Percentiles rank a stretch among this genome's conserved stretches.
Evolutionary conservation across 2,797 vertebrate genomes (phyloP).

Genomic region (Typhlichthys subterraneus): DNA sequence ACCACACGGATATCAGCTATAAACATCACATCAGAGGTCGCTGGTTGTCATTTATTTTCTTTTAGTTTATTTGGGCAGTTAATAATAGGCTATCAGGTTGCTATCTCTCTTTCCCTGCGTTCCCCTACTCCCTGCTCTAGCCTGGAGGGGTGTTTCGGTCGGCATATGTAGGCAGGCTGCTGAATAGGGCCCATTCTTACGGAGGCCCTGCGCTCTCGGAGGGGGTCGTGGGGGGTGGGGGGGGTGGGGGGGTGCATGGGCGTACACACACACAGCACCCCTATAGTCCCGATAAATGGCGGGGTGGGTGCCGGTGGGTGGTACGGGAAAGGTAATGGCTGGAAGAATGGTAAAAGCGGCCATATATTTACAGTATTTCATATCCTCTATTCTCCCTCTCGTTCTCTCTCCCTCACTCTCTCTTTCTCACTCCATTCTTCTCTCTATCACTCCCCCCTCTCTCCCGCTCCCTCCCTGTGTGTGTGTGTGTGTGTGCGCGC

Average conservation of each 20-base stretch:
- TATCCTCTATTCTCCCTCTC: conserved; percentile 8
- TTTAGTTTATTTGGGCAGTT: conserved; percentile 80
- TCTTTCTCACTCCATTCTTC: conserved; percentile 23
- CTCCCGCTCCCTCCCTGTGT: conserved; percentile 2
- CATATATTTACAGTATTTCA: not conserved
- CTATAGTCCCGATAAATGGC: conserved; percentile 12
- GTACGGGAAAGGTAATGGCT: conserved; percentile 21
- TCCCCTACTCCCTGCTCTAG: conserved; percentile 63
- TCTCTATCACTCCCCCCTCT: not conserved
- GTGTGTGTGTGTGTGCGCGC: not conserved
- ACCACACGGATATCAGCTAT: conserved; percentile 53
- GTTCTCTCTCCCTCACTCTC: conserved; percentile 18
- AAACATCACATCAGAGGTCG: conserved; percentile 65
- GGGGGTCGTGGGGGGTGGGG: too few relatives aligned
- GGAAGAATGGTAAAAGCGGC: conserved; percentile 19
- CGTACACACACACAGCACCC: conserved; percentile 16
- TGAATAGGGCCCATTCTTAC: conserved; percentile 77
- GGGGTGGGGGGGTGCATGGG: conserved; percentile 35
- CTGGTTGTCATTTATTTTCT: conserved; percentile 60
- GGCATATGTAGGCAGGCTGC: conserved; percentile 80
- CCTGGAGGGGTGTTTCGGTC: conserved; percentile 73
- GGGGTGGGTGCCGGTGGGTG: conserved; percentile 31
- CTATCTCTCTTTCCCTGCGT: conserved; percentile 79
- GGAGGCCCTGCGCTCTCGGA: conserved; percentile 61
- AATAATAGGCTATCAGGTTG: conserved; percentile 83